These are phyloP conservation scores for Athalia cordata DNA, from an alignment of 2,888 invertebrate species.

Conservation along the genomic window DNA sequence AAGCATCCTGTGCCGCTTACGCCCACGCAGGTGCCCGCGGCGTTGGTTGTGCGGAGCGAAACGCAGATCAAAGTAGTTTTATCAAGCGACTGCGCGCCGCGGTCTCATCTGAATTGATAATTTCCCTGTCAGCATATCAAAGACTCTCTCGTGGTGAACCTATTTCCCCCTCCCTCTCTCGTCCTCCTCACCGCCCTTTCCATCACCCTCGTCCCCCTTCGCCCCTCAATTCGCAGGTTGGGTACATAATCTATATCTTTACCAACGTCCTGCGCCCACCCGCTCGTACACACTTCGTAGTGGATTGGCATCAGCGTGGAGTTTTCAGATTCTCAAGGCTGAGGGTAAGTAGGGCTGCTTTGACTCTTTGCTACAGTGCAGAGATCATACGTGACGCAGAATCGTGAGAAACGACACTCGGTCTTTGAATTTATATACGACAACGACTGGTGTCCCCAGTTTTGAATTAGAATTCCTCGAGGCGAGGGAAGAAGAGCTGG, in stretches of 20 bases:
- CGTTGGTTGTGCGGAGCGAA: constrained; percentile 54
- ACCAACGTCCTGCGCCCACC: too few species aligned
- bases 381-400: neutral
- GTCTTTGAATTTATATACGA: neutral
- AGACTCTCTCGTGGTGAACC: constrained; percentile 57
- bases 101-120: constrained; percentile 73
- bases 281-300: too few species aligned
- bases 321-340: constrained; percentile 41
- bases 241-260: too few species aligned
- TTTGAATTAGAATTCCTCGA: neutral
- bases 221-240: too few species aligned
- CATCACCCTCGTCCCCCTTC: neutral
- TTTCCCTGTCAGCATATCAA: constrained; percentile 72
- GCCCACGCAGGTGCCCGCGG: constrained; percentile 35
- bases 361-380: constrained; percentile 12
- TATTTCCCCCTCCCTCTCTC: constrained; percentile 41
- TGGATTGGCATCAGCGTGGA: neutral
- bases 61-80: constrained; percentile 72
- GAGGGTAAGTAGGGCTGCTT: neutral
- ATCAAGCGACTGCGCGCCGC: constrained; percentile 65
- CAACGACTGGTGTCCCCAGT: neutral
- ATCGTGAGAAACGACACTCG: constrained; percentile 35
- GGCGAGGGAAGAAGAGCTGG: too few species aligned
- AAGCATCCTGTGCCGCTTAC: neutral
- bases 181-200: neutral